phyloP scores from a whole-genome alignment of 2,888 invertebrate genomes.

The Malthinus flaveolus region DNA sequence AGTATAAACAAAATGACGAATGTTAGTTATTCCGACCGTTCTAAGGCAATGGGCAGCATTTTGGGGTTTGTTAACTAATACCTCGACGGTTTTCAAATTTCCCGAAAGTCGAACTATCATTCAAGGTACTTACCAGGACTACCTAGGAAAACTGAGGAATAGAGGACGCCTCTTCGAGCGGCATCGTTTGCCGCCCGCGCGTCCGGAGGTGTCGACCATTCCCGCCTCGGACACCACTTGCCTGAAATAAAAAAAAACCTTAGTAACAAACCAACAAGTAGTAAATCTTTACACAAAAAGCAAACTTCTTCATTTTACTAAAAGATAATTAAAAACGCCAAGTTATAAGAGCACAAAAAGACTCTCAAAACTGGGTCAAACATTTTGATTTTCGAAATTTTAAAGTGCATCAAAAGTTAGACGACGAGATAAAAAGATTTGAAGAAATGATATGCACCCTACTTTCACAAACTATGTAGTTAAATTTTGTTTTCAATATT shows the following conservation, averaged over 20 bases:
- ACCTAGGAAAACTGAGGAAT: conserved; percentile 92
- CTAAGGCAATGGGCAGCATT: no score
- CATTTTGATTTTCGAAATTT: no score
- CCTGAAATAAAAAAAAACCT: conserved; percentile 62
- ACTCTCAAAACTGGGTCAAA: no score
- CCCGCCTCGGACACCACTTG: conserved; percentile 90
- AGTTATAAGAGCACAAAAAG: no score
- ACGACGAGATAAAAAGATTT: conserved; percentile 8
- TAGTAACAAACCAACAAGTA: no score
- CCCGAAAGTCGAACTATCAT: neutral
- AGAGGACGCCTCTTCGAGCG: conserved; percentile 81
- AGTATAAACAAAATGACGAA: conserved; percentile 4
- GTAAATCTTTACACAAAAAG: no score
- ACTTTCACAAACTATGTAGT: conserved; percentile 2
- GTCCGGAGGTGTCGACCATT: conserved; percentile 87
- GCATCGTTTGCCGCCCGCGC: conserved; percentile 72
- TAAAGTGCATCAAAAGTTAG: no score
- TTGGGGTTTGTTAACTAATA: no score
- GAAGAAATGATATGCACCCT: conserved; percentile 1
- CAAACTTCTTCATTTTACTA: no score
- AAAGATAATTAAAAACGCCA: no score
- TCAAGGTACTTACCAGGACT: conserved; percentile 73
- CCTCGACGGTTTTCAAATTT: neutral
- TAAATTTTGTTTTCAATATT: neutral
- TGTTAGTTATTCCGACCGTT: no score